These are phyloP conservation scores for Abrostola triplasia DNA, from an alignment of 2,888 invertebrate genomes.

Conservation along the genomic window DNA sequence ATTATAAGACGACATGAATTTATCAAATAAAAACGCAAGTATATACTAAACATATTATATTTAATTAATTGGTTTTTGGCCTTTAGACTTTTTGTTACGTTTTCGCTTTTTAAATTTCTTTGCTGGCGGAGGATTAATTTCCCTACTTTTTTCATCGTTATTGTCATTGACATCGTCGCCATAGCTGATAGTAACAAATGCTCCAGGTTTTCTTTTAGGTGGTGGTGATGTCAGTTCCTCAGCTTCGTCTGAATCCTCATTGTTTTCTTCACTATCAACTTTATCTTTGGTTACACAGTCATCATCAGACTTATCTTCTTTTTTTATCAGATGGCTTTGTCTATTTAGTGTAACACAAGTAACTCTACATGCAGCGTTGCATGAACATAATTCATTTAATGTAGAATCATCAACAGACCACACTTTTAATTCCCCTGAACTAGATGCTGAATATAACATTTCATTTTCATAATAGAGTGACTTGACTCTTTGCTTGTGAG, in stretches of 20 bases:
- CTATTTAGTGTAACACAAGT: slow-evolving; percentile 91
- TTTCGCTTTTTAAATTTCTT: slow-evolving; percentile 79
- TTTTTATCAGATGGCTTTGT: slow-evolving; percentile 78
- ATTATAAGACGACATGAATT: slow-evolving; percentile 7
- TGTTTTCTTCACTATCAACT: slow-evolving; percentile 50
- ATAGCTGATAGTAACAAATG: slow-evolving; percentile 80
- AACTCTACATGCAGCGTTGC: slow-evolving; percentile 91
- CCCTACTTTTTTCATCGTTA: slow-evolving; percentile 59
- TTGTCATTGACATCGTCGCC: slow-evolving; percentile 66
- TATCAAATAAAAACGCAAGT: slow-evolving; percentile 34
- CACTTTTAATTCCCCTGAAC: slow-evolving; percentile 93
- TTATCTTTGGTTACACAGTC: slow-evolving; percentile 55
- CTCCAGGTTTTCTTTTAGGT: slow-evolving; percentile 76
- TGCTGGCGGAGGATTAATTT: slow-evolving; percentile 62
- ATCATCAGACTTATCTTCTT: slow-evolving; percentile 72
- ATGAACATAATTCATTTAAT: slow-evolving; percentile 87
- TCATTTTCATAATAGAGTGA: slow-evolving; percentile 88
- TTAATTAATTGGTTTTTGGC: slow-evolving; percentile 45
- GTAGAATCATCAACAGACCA: slow-evolving; percentile 86
- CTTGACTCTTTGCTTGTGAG: slow-evolving; percentile 91
- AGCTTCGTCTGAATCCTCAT: slow-evolving; percentile 66
- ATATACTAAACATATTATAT: slow-evolving; percentile 14
- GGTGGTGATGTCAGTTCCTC: slow-evolving; percentile 49
- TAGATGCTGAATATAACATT: slow-evolving; percentile 91
- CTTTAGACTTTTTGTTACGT: slow-evolving; percentile 72